Percentiles rank a stretch among this genome's conserved stretches.
Conservation (phyloP, 2,113 vertebrate genomes). For the Grallaria varia region DNA sequence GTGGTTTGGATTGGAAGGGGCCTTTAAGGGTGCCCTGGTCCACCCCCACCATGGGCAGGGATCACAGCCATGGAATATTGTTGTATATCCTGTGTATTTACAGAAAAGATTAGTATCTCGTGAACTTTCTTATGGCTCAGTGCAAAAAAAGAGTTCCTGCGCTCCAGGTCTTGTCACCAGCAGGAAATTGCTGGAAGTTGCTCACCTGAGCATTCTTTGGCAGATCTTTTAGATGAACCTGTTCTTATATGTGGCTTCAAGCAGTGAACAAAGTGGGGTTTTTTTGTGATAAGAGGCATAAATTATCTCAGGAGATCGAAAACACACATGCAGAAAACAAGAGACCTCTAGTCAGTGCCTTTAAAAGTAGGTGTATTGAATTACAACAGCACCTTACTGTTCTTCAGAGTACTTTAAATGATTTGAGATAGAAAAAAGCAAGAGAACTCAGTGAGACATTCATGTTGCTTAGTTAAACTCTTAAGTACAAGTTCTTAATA, state of each 20-base stretch:
- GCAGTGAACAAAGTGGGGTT: background rate
- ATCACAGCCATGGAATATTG: background rate
- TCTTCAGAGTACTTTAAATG: background rate
- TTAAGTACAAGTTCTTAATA: background rate
- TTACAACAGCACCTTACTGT: background rate
- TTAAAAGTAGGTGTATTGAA: background rate
- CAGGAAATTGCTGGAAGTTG: background rate
- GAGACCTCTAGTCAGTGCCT: background rate
- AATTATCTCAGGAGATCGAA: background rate
- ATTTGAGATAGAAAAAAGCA: background rate
- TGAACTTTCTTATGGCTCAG: background rate
- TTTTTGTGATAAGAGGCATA: background rate
- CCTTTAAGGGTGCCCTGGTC: background rate
- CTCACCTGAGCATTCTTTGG: background rate
- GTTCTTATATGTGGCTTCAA: background rate
- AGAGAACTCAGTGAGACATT: background rate
- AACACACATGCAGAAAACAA: background rate
- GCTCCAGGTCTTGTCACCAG: background rate
- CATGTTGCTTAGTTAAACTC: background rate
- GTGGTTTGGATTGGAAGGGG: fast-evolving
- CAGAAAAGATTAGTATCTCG: background rate
- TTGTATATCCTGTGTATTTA: background rate
- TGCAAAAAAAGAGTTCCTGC: background rate
- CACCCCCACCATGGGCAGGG: fast-evolving
- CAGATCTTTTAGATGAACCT: background rate